These are phyloP conservation scores for Hypolimnas misippus DNA, from an alignment of 2,888 invertebrate genomes.

Conservation along the genomic window DNA sequence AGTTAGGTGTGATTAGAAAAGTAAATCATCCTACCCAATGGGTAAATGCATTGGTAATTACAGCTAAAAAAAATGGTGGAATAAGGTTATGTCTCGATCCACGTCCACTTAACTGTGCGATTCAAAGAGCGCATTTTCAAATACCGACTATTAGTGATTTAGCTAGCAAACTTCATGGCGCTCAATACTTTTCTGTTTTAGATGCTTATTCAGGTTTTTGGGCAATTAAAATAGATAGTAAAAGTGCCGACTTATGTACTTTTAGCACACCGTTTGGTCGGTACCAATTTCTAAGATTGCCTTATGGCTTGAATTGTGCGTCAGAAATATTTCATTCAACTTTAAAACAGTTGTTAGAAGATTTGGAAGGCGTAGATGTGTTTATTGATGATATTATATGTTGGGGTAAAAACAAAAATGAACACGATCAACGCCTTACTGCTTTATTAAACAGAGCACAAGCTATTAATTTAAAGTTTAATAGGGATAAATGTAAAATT, in stretches of 20 bases:
- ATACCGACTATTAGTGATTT: slow-evolving; percentile 42
- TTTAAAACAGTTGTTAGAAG: slow-evolving; percentile 34
- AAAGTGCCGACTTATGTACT: slow-evolving; percentile 45
- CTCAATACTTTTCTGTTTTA: slow-evolving; percentile 34
- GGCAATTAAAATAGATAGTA: slow-evolving; percentile 38
- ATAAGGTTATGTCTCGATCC: slow-evolving; percentile 18
- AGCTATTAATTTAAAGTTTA: slow-evolving; percentile 32
- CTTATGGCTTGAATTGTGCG: slow-evolving; percentile 44
- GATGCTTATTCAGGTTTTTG: slow-evolving; percentile 45
- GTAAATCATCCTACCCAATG: slow-evolving; percentile 21
- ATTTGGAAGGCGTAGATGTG: slow-evolving; percentile 31
- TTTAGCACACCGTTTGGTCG: slow-evolving; percentile 32
- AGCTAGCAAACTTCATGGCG: slow-evolving; percentile 33
- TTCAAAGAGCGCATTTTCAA: slow-evolving; percentile 3
- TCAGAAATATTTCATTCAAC: slow-evolving; percentile 44
- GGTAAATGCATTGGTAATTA: slow-evolving; percentile 14
- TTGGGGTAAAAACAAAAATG: slow-evolving; percentile 23
- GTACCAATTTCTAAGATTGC: slow-evolving; percentile 40
- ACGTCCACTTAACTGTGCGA: slow-evolving; percentile 29
- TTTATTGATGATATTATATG: slow-evolving; percentile 38
- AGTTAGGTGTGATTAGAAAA: slow-evolving; percentile 28
- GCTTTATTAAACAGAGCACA: slow-evolving; percentile 33
- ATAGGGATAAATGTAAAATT: slow-evolving; percentile 36
- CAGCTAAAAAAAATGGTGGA: slow-evolving; percentile 24
- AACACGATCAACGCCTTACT: slow-evolving; percentile 35